Percentiles rank a stretch among this genome's conserved stretches.
Conservation (phyloP, 2,113 vertebrate genomes). For the Marmota monax region DNA sequence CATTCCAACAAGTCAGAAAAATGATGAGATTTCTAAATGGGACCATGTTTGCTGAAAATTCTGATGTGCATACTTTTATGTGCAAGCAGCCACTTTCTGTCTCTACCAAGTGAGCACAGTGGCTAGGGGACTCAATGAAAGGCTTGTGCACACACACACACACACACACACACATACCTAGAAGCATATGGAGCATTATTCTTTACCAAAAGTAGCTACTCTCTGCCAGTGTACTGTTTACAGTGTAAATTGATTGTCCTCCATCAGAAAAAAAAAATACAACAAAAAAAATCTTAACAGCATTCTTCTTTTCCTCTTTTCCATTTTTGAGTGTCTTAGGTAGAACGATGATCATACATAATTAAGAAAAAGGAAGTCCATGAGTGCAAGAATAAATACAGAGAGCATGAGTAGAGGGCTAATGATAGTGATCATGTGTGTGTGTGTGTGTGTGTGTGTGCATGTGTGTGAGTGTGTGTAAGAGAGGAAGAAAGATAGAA, state of each 20-base stretch:
- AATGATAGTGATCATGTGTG: neutral
- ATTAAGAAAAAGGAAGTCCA: slow-evolving; percentile 38
- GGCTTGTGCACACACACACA: neutral
- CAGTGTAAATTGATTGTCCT: slow-evolving; percentile 84
- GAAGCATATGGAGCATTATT: slow-evolving; percentile 76
- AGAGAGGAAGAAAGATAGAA: slow-evolving; percentile 14
- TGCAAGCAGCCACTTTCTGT: neutral
- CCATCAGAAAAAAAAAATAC: slow-evolving; percentile 61
- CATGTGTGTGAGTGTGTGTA: neutral
- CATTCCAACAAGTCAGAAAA: slow-evolving; percentile 27
- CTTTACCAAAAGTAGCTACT: slow-evolving; percentile 85
- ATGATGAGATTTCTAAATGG: slow-evolving; percentile 61
- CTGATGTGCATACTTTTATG: slow-evolving; percentile 28
- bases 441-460: neutral
- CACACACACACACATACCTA: neutral
- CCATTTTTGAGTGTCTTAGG: slow-evolving; percentile 58
- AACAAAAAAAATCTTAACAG: slow-evolving; percentile 68
- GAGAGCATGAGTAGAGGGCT: neutral
- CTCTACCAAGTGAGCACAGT: slow-evolving; percentile 14
- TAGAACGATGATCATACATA: slow-evolving; percentile 54
- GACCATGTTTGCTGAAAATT: slow-evolving; percentile 51
- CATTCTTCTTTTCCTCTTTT: slow-evolving; percentile 60
- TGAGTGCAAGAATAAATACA: slow-evolving; percentile 40
- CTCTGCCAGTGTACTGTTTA: slow-evolving; percentile 88
- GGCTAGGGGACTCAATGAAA: neutral